A percentile compares a stretch with the other conserved stretches of the same genome.
Evolutionary conservation across 1,140 invertebrate genomes (phyloP).

Genomic region (Ceratina japonica): DNA sequence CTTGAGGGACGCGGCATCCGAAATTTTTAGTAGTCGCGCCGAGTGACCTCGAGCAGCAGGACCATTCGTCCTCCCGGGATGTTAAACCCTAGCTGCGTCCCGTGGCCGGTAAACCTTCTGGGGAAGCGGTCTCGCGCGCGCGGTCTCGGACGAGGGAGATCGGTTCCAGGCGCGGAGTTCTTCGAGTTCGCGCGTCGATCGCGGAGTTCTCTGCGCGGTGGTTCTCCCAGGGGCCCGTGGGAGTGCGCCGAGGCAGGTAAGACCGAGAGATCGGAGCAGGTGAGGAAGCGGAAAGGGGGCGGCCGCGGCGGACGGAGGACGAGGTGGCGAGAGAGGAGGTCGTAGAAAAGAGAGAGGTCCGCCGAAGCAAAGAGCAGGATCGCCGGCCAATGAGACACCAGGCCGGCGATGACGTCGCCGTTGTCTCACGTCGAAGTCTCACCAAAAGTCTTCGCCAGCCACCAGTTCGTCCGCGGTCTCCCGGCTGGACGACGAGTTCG

Average conservation of each 20-base stretch:
- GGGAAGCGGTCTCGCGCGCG: slow-evolving; percentile 23
- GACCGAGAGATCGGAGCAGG: slow-evolving; percentile 17
- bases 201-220: slow-evolving; percentile 43
- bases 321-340: slow-evolving; percentile 54
- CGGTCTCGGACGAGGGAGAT: slow-evolving; percentile 32
- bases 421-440: slow-evolving; percentile 70
- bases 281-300: slow-evolving; percentile 17
- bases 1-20: slow-evolving; percentile 1
- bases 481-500: slow-evolving; percentile 71
- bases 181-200: slow-evolving; percentile 56
- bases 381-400: slow-evolving; percentile 68
- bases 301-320: slow-evolving; percentile 21
- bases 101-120: slow-evolving; percentile 26
- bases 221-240: slow-evolving; percentile 44
- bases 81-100: slow-evolving; percentile 22
- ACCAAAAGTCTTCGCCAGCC: slow-evolving; percentile 69
- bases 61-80: slow-evolving; percentile 39
- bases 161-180: slow-evolving; percentile 68
- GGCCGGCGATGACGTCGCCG: slow-evolving; percentile 67
- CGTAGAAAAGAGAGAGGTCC: slow-evolving; percentile 63
- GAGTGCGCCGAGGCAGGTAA: slow-evolving; percentile 47
- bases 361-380: slow-evolving; percentile 58
- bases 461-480: slow-evolving; percentile 77
- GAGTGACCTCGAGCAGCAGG: slow-evolving; percentile 53
- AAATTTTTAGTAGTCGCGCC: background rate